These are phyloP conservation scores for Leucopsar rothschildi DNA, from an alignment of 2,113 vertebrate species.

Conservation along the genomic window DNA sequence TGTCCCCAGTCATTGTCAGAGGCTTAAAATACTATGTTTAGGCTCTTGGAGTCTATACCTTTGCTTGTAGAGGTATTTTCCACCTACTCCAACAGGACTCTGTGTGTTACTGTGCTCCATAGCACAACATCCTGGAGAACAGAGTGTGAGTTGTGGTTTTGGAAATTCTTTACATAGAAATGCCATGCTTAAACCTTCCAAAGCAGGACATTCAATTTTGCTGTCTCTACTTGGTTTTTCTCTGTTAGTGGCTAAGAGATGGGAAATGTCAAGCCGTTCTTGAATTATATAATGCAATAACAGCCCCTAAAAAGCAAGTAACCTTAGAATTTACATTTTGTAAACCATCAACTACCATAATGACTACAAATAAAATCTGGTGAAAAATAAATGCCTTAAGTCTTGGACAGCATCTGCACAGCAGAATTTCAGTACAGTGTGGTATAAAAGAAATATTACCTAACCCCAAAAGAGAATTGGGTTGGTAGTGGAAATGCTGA, in stretches of 20 bases:
- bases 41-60: background rate
- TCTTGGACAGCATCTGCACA: background rate
- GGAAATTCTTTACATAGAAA: background rate
- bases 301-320: background rate
- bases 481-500: constrained; percentile 11
- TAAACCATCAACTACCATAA: background rate
- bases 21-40: background rate
- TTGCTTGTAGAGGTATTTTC: background rate
- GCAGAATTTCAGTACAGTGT: background rate
- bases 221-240: background rate
- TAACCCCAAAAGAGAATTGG: background rate
- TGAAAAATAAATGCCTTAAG: background rate
- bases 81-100: background rate
- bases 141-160: background rate
- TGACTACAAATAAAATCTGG: background rate
- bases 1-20: background rate
- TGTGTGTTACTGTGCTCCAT: background rate
- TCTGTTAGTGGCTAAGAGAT: background rate
- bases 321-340: background rate
- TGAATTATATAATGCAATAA: background rate
- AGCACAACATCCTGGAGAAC: background rate
- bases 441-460: background rate
- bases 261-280: background rate
- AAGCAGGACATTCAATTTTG: background rate
- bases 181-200: background rate